Conservation (phyloP, 2,113 vertebrate genomes). For the Microtus ochrogaster region DNA sequence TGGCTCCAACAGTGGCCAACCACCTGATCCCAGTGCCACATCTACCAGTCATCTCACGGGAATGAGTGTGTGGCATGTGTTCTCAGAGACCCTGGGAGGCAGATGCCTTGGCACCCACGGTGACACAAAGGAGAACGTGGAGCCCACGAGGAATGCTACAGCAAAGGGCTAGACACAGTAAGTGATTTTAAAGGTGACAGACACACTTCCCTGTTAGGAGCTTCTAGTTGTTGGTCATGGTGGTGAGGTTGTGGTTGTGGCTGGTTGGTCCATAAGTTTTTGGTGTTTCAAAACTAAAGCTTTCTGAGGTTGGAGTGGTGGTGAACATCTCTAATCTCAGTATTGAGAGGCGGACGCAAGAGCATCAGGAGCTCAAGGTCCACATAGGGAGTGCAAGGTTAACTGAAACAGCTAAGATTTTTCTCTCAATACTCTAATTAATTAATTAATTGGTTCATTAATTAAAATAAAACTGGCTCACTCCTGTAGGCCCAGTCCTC, state of each 20-base stretch:
- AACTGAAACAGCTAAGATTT: background rate
- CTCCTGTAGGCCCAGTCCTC: background rate
- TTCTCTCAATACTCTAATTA: background rate
- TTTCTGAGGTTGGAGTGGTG: background rate
- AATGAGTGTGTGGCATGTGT: no score
- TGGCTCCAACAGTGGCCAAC: no score
- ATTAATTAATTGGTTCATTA: background rate
- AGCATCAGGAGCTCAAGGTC: background rate
- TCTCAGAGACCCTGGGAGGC: background rate
- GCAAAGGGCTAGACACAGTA: background rate
- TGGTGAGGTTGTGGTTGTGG: background rate
- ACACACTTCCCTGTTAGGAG: background rate
- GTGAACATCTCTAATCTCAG: background rate
- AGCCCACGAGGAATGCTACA: background rate
- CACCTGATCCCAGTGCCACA: background rate
- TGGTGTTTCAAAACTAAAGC: background rate
- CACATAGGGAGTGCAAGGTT: background rate
- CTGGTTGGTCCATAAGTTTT: background rate
- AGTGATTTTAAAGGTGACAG: background rate
- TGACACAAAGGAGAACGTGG: background rate
- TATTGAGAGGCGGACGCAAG: background rate
- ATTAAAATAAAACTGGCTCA: background rate
- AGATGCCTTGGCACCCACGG: background rate
- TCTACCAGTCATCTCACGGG: background rate
- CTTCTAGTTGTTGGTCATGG: background rate